Percentiles rank a stretch among this genome's conserved stretches.
These are phyloP conservation scores for Nemurella pictetii DNA, from an alignment of 2,888 invertebrate species.

Conservation along the genomic window DNA sequence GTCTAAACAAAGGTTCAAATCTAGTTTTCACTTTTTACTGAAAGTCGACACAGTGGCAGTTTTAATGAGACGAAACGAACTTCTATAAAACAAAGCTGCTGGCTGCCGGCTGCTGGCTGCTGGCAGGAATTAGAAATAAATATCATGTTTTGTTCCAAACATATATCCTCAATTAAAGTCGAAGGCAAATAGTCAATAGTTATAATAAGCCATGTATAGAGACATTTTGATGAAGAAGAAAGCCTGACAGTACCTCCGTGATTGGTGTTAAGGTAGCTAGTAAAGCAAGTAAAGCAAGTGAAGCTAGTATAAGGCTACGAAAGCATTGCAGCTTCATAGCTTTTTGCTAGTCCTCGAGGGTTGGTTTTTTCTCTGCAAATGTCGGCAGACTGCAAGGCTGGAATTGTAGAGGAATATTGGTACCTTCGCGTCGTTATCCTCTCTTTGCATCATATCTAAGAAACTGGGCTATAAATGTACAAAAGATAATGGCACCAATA, in stretches of 20 bases:
- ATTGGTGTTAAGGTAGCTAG: too few relatives aligned
- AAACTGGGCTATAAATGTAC: too few relatives aligned
- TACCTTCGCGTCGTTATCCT: too few relatives aligned
- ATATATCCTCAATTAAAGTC: constrained; percentile 9
- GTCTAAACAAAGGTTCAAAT: not conserved
- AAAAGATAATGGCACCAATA: too few relatives aligned
- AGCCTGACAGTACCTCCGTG: not conserved
- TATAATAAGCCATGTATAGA: not conserved
- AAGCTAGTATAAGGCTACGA: too few relatives aligned
- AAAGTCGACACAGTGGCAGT: not conserved
- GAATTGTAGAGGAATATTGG: too few relatives aligned
- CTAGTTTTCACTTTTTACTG: constrained; percentile 16
- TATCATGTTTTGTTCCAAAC: constrained; percentile 13
- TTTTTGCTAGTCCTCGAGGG: too few relatives aligned
- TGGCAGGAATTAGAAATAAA: constrained; percentile 10
- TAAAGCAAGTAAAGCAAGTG: too few relatives aligned
- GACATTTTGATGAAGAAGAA: not conserved
- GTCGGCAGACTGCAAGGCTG: too few relatives aligned
- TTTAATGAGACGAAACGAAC: constrained; percentile 10
- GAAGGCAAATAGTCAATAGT: constrained; percentile 12
- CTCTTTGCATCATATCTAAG: too few relatives aligned
- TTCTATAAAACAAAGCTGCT: not conserved
- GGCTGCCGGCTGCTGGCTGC: not conserved
- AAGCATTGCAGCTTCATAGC: too few relatives aligned
- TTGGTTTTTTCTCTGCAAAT: too few relatives aligned